Percentiles rank a stretch among this genome's conserved stretches.
phyloP scores from a whole-genome alignment of 2,888 invertebrate genomes.

The Suillia variegata region DNA sequence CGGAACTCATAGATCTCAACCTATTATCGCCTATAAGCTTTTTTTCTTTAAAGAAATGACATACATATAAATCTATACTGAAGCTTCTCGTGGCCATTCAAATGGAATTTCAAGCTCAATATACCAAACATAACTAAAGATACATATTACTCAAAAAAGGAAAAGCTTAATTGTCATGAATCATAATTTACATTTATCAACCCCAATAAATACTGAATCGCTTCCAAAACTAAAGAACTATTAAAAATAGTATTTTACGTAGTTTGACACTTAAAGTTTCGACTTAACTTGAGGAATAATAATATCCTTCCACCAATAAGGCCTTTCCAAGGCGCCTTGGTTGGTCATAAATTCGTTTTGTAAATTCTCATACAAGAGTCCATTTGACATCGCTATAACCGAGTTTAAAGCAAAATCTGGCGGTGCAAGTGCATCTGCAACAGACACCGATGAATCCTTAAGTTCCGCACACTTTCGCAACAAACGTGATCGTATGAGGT shows the following conservation, averaged over 20 bases:
- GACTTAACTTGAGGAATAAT: constrained; percentile 54
- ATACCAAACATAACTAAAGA: no score
- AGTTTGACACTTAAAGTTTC: constrained; percentile 50
- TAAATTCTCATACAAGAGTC: constrained; percentile 71
- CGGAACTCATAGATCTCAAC: no score
- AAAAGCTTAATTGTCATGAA: neutral
- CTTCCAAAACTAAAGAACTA: no score
- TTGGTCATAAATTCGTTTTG: constrained; percentile 74
- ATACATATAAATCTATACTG: no score
- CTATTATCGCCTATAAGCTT: no score
- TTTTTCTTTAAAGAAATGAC: no score
- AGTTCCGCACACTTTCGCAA: constrained; percentile 71
- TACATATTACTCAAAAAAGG: neutral
- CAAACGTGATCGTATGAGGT: constrained; percentile 70
- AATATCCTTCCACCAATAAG: constrained; percentile 75
- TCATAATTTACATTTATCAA: no score
- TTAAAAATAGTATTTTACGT: no score
- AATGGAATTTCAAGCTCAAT: no score
- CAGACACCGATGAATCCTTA: constrained; percentile 76
- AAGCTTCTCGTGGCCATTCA: no score
- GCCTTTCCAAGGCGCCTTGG: constrained; percentile 72
- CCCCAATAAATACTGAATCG: neutral
- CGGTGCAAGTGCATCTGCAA: constrained; percentile 86
- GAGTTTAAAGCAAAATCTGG: constrained; percentile 90
- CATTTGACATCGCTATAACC: constrained; percentile 82